These are phyloP conservation scores for Burhinus oedicnemus DNA, from an alignment of 2,113 vertebrate species.

Conservation along the genomic window DNA sequence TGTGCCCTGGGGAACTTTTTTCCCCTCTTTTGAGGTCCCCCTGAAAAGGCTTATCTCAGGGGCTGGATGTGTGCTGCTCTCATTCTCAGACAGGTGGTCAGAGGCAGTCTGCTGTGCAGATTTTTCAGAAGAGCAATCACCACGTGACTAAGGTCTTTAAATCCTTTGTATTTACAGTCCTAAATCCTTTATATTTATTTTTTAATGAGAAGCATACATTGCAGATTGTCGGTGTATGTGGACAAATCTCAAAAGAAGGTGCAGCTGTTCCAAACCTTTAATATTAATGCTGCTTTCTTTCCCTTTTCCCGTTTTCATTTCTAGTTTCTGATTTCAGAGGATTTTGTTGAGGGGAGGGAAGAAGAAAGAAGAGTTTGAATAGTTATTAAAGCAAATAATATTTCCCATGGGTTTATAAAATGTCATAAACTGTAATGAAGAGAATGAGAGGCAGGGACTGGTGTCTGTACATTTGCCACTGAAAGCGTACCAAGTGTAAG, in stretches of 20 bases:
- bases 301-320: neutral
- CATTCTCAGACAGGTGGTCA: neutral
- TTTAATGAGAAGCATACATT: neutral
- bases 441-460: neutral
- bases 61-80: neutral
- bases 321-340: neutral
- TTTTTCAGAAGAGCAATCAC: constrained; percentile 3
- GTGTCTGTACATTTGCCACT: neutral
- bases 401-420: constrained; percentile 1
- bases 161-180: neutral
- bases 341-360: neutral
- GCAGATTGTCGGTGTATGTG: neutral
- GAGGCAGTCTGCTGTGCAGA: neutral
- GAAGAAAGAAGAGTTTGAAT: neutral
- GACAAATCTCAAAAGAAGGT: constrained; percentile 5
- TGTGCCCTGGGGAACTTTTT: neutral
- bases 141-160: neutral
- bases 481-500: neutral
- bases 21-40: neutral
- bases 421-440: neutral
- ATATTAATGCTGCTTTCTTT: constrained; percentile 5
- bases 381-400: neutral
- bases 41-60: constrained; percentile 22
- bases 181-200: constrained; percentile 28
- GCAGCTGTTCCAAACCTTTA: neutral